phyloP scores from a whole-genome alignment of 2,113 vertebrate genomes.

The Edolisoma coerulescens region DNA sequence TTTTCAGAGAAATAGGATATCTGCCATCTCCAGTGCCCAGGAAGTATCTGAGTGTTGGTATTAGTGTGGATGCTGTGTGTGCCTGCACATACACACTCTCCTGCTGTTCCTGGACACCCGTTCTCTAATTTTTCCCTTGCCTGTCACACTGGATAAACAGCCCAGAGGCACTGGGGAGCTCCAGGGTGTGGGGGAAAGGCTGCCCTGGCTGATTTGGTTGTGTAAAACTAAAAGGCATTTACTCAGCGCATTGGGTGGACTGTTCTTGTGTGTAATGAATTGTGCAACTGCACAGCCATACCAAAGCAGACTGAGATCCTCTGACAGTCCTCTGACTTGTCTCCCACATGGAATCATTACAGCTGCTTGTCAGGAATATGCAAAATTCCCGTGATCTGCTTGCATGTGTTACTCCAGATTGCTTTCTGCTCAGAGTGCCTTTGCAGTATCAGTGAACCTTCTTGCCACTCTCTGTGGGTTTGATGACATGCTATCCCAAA shows the following conservation, averaged over 20 bases:
- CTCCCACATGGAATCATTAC: not conserved
- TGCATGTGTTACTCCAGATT: not conserved
- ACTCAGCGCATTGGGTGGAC: not conserved
- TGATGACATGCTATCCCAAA: not conserved
- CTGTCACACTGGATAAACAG: not conserved
- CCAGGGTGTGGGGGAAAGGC: not conserved
- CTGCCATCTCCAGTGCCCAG: not conserved
- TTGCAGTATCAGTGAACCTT: not conserved
- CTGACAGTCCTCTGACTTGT: not conserved
- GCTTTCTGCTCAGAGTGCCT: not conserved
- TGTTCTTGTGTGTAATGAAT: not conserved
- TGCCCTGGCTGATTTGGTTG: not conserved
- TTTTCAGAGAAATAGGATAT: not conserved
- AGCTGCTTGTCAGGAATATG: not conserved
- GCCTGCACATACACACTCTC: not conserved
- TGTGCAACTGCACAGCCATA: conserved; percentile 11
- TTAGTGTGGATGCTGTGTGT: not conserved
- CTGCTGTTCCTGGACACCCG: rapidly evolving
- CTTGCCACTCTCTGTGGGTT: rapidly evolving
- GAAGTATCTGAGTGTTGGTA: not conserved
- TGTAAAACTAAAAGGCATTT: not conserved
- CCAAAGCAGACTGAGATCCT: not conserved
- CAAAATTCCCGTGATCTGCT: not conserved
- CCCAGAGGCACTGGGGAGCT: not conserved
- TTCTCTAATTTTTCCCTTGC: not conserved